A percentile compares a stretch with the other conserved stretches of the same genome.
Evolutionary conservation across 2,113 vertebrate genomes (phyloP).

Genomic region (Perca fluviatilis): DNA sequence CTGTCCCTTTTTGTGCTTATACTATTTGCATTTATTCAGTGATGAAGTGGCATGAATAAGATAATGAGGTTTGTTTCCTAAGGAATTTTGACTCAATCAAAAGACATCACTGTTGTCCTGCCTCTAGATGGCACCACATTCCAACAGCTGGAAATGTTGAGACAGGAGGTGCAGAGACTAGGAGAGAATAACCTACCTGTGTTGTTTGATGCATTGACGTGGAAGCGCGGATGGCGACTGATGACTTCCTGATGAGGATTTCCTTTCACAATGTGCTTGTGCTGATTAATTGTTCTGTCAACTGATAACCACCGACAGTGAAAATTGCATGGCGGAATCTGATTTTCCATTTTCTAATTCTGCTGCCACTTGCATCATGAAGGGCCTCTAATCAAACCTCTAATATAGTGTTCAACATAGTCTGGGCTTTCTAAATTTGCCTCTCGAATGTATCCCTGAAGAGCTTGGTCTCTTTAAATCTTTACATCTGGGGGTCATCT

Average conservation of each 20-base stretch:
- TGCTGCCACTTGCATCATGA: conserved; percentile 53
- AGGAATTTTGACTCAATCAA: not conserved
- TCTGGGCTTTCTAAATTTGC: conserved; percentile 14
- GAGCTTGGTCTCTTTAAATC: not conserved
- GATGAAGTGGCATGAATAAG: not conserved
- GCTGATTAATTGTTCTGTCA: conserved; percentile 70
- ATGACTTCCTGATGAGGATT: conserved; percentile 72
- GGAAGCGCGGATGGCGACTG: conserved; percentile 44
- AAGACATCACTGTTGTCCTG: not conserved
- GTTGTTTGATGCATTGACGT: conserved; percentile 22
- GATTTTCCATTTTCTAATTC: conserved; percentile 66
- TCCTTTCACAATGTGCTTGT: conserved; percentile 52
- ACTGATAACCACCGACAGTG: conserved; percentile 49
- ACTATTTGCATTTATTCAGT: not conserved
- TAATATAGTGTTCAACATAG: conserved; percentile 16
- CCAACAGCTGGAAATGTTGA: not conserved
- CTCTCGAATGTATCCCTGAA: conserved; percentile 21
- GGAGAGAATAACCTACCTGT: conserved; percentile 13
- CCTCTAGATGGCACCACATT: conserved; percentile 69
- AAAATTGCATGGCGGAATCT: conserved; percentile 63
- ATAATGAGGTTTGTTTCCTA: not conserved
- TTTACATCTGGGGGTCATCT: conserved; percentile 23
- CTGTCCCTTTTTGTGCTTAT: not conserved
- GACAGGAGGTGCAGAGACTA: not conserved
- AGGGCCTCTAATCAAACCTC: conserved; percentile 58